Base-by-base conservation (phyloP, 2,113 vertebrate species). In the Sprattus sprattus region DNA sequence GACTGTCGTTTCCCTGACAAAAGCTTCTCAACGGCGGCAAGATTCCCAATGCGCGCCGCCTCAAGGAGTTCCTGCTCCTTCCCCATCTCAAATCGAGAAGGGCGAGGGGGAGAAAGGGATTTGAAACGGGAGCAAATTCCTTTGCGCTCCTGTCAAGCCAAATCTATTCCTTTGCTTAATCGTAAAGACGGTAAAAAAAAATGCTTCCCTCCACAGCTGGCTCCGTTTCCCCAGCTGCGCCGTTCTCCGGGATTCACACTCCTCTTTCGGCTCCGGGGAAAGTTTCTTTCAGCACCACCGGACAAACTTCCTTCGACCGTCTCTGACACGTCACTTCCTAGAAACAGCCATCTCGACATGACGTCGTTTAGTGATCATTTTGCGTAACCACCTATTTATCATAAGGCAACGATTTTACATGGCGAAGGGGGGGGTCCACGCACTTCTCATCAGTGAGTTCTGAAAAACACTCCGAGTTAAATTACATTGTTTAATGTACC, bases 21-120 rank as follows among this genome's bases (percentile, higher is more conserved):
- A 89, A 98, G 96, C 95, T 98, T 98, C 94, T 98, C 97, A 90
- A 98, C 97, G 0, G 97, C 97, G 89, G 96, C 95, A 89, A 97
- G 96, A 92, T 99, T 99, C 86, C 98, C 98, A 64, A 96, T 98
- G 52, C 97, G 97, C 89, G 98, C 96, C 93, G 97, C 97, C 93
- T 99, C 98, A 67, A 99, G 94, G 89, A 98, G 96, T 94, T 99
- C 98, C 94, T 99, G 98, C 95, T 99, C 98, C 93, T 97, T 98
- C 95, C 98, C 97, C 98, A 99, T 98, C 91, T 91, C 92, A 81
- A 84, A 88, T 91, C 88, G 86, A 87, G 82, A 54, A n/a, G 60
- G 47, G 84, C 90, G 81, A 91, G 88, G 87, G 54, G 64, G 80
- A 81, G 78, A 75, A 85, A 90, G 89, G 84, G 88, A 54, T 86